Percentiles rank a stretch among this genome's conserved stretches.
Conservation (phyloP, 1,140 invertebrate genomes). For the Ruditapes philippinarum region DNA sequence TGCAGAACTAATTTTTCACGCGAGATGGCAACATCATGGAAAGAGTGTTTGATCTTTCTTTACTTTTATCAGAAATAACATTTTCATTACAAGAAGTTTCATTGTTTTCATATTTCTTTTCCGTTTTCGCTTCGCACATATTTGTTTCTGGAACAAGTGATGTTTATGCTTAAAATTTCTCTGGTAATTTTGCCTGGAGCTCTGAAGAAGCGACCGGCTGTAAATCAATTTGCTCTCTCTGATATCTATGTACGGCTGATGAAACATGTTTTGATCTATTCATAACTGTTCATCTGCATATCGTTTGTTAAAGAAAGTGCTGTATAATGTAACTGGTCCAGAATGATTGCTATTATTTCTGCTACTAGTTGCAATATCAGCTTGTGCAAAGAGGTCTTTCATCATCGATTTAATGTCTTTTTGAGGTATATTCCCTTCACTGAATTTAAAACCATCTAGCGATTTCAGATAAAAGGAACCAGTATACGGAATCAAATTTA, state of each 20-base stretch:
- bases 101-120: no score
- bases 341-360: conserved; percentile 8
- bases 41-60: no score
- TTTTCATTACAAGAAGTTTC: no score
- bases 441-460: conserved; percentile 2
- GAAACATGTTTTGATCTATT: neutral
- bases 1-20: no score
- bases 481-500: neutral
- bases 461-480: neutral
- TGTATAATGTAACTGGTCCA: conserved; percentile 8
- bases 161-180: neutral
- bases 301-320: no score
- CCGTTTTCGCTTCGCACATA: no score
- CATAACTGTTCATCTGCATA: conserved; percentile 2
- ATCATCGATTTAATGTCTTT: conserved; percentile 13
- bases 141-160: no score
- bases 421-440: conserved; percentile 8
- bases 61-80: no score
- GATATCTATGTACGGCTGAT: no score
- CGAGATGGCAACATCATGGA: no score
- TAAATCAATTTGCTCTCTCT: no score
- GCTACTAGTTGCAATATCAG: neutral
- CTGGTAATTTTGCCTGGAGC: neutral
- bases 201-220: neutral
- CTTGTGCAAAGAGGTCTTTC: conserved; percentile 1